These are phyloP conservation scores for Diceros bicornis DNA, from an alignment of 2,797 vertebrate genomes.

Conservation along the genomic window DNA sequence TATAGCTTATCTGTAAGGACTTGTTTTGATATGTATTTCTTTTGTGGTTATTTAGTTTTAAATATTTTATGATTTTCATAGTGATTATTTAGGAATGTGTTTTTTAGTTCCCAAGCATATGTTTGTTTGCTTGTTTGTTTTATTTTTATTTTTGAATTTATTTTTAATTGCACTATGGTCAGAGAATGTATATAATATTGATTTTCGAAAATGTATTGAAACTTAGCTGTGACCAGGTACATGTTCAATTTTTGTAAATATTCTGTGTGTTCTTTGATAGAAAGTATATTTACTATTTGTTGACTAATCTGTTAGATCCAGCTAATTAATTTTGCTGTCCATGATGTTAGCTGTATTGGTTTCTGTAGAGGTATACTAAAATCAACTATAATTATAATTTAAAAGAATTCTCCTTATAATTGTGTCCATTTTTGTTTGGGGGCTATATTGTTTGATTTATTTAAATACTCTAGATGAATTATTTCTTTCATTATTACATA, in stretches of 20 bases:
- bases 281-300: slow-evolving; percentile 4
- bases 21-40: neutral
- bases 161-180: neutral
- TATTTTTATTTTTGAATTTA: slow-evolving; percentile 38
- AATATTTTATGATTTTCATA: slow-evolving; percentile 50
- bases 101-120: slow-evolving; percentile 31
- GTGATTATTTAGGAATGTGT: slow-evolving; percentile 41
- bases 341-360: neutral
- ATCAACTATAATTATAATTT: neutral
- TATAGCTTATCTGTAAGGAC: neutral
- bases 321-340: neutral
- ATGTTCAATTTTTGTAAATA: slow-evolving; percentile 30
- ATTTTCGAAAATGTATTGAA: neutral
- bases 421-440: slow-evolving; percentile 17
- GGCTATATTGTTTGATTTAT: neutral
- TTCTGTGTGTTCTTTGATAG: neutral
- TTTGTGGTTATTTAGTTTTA: slow-evolving; percentile 8
- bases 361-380: slow-evolving; percentile 24
- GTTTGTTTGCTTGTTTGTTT: neutral
- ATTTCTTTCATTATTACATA: neutral
- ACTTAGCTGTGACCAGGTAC: neutral
- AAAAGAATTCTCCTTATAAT: neutral
- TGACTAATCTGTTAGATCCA: slow-evolving; percentile 4
- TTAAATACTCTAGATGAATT: slow-evolving; percentile 19
- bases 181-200: neutral